Percentiles rank a stretch among this genome's conserved stretches.
Conservation (phyloP, 2,113 vertebrate species). For the Gymnarchus niloticus region DNA sequence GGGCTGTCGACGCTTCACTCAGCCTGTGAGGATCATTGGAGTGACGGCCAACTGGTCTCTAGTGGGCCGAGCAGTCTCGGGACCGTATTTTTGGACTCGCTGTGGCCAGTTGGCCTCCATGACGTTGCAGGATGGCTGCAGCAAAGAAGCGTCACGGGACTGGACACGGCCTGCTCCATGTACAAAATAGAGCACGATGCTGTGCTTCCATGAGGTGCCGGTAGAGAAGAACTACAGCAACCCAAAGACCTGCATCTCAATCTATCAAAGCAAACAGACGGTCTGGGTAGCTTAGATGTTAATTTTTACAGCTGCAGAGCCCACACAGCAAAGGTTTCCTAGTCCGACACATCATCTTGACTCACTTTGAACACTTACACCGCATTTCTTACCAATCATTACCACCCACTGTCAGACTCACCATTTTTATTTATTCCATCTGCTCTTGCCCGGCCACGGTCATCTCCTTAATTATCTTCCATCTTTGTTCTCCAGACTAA, state of each 20-base stretch:
- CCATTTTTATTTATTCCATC: background rate
- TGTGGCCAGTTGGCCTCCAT: background rate
- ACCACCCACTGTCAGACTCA: background rate
- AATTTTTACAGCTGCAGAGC: background rate
- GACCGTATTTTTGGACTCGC: conserved; percentile 7
- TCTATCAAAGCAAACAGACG: background rate
- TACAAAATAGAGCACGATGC: background rate
- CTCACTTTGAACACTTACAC: background rate
- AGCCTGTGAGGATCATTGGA: background rate
- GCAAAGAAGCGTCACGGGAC: background rate
- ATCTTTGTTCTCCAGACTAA: background rate
- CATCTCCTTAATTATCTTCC: background rate
- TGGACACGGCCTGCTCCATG: background rate
- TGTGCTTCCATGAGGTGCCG: background rate
- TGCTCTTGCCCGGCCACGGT: background rate
- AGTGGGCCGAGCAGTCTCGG: background rate
- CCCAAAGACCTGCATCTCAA: background rate
- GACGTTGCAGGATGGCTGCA: background rate
- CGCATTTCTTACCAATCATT: no score
- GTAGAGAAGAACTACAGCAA: background rate
- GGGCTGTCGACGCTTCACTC: background rate
- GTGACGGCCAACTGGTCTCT: background rate
- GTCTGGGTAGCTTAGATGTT: background rate
- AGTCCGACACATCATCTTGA: background rate
- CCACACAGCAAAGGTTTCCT: background rate